phyloP scores from a whole-genome alignment of 2,888 invertebrate species.

The Heliconius cydno region DNA sequence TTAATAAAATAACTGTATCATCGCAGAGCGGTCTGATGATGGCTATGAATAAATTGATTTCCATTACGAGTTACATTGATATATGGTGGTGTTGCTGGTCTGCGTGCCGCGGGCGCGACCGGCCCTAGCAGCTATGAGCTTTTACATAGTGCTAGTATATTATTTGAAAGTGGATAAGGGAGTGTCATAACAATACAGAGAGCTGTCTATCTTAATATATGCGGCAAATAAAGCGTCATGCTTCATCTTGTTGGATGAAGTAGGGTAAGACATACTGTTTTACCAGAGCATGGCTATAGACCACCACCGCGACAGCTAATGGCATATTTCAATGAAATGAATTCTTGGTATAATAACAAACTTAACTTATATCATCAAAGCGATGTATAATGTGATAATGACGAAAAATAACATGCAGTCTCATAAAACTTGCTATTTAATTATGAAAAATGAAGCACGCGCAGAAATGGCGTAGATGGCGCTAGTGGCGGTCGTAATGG shows the following conservation, averaged over 20 bases:
- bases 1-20: constrained; percentile 21
- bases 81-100: constrained; percentile 6
- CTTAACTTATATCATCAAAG: not conserved
- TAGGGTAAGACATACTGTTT: not conserved
- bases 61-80: constrained; percentile 25
- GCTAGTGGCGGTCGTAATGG: constrained; percentile 59
- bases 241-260: too few relatives aligned
- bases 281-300: not conserved
- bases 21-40: constrained; percentile 7
- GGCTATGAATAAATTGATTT: constrained; percentile 31
- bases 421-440: constrained; percentile 16
- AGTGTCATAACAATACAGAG: not conserved
- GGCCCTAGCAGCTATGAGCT: not conserved
- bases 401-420: not conserved
- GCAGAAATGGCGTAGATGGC: constrained; percentile 47
- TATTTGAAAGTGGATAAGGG: not conserved
- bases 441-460: constrained; percentile 20
- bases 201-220: not conserved
- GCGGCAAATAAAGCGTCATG: not conserved
- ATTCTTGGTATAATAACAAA: not conserved
- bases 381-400: constrained; percentile 23
- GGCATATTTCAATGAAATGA: not conserved
- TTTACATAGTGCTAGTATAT: not conserved
- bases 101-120: constrained; percentile 4
- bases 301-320: not conserved